Evolutionary conservation across 2,888 invertebrate genomes (phyloP).

Genomic region (Eurois occulta): DNA sequence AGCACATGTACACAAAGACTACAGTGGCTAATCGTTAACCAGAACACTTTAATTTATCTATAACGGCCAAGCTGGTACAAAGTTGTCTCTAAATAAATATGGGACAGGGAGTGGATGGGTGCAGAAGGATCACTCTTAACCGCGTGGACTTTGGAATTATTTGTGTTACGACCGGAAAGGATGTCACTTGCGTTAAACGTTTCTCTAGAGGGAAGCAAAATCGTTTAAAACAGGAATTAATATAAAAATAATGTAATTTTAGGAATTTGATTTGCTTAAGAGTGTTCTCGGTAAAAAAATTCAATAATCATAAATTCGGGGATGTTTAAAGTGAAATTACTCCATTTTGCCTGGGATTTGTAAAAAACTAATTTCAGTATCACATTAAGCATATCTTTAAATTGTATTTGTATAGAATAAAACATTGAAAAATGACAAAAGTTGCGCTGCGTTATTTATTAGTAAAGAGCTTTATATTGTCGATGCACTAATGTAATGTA

Average conservation of each 20-base stretch:
- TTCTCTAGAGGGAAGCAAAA: not conserved
- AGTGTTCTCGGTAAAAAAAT: too few relatives aligned
- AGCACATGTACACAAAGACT: slow-evolving; percentile 56
- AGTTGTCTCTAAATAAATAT: slow-evolving; percentile 64
- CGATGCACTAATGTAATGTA: too few relatives aligned
- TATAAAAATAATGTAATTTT: not conserved
- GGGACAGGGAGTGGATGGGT: not conserved
- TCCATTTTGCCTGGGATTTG: too few relatives aligned
- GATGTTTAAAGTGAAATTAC: too few relatives aligned
- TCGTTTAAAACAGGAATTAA: not conserved
- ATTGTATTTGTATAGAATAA: too few relatives aligned
- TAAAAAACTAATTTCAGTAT: too few relatives aligned
- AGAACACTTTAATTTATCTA: slow-evolving; percentile 65
- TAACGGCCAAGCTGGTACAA: slow-evolving; percentile 63
- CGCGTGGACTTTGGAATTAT: not conserved
- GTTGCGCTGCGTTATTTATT: too few relatives aligned
- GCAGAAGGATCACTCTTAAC: slow-evolving; percentile 29
- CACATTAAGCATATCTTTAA: too few relatives aligned
- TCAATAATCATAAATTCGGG: too few relatives aligned
- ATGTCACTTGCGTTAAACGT: too few relatives aligned
- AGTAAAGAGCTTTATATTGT: too few relatives aligned
- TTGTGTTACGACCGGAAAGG: not conserved
- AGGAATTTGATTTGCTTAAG: not conserved
- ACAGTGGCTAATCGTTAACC: slow-evolving; percentile 63
- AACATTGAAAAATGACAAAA: too few relatives aligned